Evolutionary conservation across 23 tunicate species (phyloP), one percentile per base, ranked within the genome.

Genomic region (Diplosoma virens): DNA sequence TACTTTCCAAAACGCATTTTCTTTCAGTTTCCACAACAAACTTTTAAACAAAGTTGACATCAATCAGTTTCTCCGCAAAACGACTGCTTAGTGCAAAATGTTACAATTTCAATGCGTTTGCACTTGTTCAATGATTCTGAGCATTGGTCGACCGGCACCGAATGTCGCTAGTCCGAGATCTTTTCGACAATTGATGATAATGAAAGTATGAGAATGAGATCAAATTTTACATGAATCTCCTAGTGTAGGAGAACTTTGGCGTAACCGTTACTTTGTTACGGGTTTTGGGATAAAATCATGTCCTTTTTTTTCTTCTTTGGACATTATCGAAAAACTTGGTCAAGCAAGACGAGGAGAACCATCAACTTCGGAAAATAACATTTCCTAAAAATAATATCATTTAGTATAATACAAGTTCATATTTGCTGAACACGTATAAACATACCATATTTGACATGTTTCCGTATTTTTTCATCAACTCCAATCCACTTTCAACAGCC

Each of bases 381-480:
- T 92, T 86, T 92, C 97, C 97, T 92, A 81, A 0, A 56, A 79
- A 90, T 37, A 4, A 73, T 50, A 81, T 11, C 52, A 11, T 9
- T 45, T 16, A 45, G 52, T 16, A 45, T 9, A 16, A 45, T 45
- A 45, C 16, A 9, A 9, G 52, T 45, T 45, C 11, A 45, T 9
- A 5, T 23, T 56, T 56, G 22, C 5, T 21, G 20, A 21, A 21
- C 37, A 21, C 16, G 28, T 69, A 67, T 27, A 11, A 29, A 68
- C 97, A 80, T 76, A 92, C 97, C 87, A 86, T 92, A 30, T 86
- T 81, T 24, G 92, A 64, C 97, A 92, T 92, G 84, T 85, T 83
- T 78, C 93, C 85, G 70, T 92, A 92, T 53, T 92, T 92, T 66
- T 82, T 85, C 87, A 92, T 60, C 87, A 91, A 81, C 29, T 92